phyloP scores from a whole-genome alignment of 2,113 vertebrate genomes.

The Coptodon rendalli region DNA sequence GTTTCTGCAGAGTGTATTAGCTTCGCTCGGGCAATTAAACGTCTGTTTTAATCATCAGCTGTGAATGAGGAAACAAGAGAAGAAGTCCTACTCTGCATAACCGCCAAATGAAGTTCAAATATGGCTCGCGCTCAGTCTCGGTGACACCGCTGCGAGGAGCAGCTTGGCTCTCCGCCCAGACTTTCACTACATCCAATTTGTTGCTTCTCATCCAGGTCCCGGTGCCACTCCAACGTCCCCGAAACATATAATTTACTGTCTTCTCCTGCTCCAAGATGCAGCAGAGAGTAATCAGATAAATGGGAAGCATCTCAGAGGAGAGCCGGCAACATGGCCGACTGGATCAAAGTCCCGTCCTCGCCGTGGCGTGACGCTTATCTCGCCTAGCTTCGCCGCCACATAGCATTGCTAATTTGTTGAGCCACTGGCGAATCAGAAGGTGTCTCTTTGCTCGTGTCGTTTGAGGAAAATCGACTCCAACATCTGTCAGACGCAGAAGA shows the following conservation, averaged over 20 bases:
- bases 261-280: constrained; percentile 12
- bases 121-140: constrained; percentile 14
- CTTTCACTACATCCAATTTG: constrained; percentile 49
- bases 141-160: constrained; percentile 3
- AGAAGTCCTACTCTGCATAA: constrained; percentile 3
- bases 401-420: constrained; percentile 66
- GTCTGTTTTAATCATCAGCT: neutral
- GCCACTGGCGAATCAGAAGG: constrained; percentile 40
- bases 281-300: constrained; percentile 53
- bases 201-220: constrained; percentile 35
- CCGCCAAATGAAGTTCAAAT: constrained; percentile 5
- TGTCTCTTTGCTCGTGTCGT: neutral
- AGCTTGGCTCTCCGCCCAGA: constrained; percentile 42
- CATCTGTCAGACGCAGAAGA: neutral
- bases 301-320: constrained; percentile 29
- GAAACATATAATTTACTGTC: constrained; percentile 33
- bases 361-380: constrained; percentile 39
- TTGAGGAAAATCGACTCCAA: neutral
- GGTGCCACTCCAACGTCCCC: constrained; percentile 40
- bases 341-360: constrained; percentile 34
- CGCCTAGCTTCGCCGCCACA: constrained; percentile 12
- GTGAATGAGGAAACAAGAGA: neutral
- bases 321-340: constrained; percentile 38
- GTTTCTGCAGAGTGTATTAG: neutral
- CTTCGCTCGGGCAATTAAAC: neutral